Evolutionary conservation across 2,888 invertebrate species (phyloP), one percentile per base, ranked within the genome.

Genomic region (Hypena proboscidalis): DNA sequence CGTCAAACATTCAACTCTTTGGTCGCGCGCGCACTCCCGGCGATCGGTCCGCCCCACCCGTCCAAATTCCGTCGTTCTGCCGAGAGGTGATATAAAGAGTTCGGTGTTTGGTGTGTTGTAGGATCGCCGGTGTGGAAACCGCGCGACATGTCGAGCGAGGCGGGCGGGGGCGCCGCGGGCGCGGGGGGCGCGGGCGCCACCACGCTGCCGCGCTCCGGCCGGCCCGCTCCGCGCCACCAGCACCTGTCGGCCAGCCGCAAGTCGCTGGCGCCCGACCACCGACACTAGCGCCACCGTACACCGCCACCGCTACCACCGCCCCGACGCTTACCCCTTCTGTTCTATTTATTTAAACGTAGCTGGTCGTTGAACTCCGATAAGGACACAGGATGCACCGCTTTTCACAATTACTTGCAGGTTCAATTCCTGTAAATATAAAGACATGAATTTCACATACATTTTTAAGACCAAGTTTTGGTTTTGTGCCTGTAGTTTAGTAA

Each of bases 91-190:
- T 69, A 69, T 76, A 90, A 91, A 91, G 91, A 91, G 91, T 91
- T 91, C 82, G 90, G 91, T 91, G 90, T 90, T 91, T 91, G 91
- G 88, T 93, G 92, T 93, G 93, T 95, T 94, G 93, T 95, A 95
- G 98, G 98, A 92, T 98, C 98, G 92, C 98, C 98, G 90, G 96
- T 98, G 92, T 98, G 98, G 98, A 98, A 98, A 94, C 98, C 97
- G 92, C 95, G 98, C 92, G 97, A 97, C 93, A 94, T 92, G 93
- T 90, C 91, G 92, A 90, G 91, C 90, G 92, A 92, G 88, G 87
- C 87, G 84, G 70, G 70, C 57, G 71, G 70, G 46, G 73, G 66
- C 39, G 72, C 62, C 41, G 61, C 42, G 45, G 68, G 54, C 47
- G 63, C 61, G 53, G 53, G 58, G 36, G 64, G 64, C 40, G 70